Evolutionary conservation across 1,140 invertebrate genomes (phyloP).

Genomic region (Pseudomyrmex concolor): DNA sequence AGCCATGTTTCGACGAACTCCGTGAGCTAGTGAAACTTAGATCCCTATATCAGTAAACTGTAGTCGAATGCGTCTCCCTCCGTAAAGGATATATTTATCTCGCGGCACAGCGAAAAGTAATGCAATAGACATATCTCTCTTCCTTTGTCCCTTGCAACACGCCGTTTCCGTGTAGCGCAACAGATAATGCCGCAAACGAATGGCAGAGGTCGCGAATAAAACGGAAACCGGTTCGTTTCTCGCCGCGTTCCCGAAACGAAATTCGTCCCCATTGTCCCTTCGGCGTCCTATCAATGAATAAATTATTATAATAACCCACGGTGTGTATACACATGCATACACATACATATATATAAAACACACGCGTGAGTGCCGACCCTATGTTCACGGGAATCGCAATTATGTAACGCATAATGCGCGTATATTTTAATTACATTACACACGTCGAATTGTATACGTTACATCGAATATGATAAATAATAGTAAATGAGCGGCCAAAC

Average conservation of each 20-base stretch:
- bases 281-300: slow-evolving; percentile 30
- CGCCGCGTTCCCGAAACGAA: background rate
- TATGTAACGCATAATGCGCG: slow-evolving; percentile 30
- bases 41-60: slow-evolving; percentile 19
- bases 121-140: slow-evolving; percentile 13
- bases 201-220: slow-evolving; percentile 26
- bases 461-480: slow-evolving; percentile 23
- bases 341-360: too few species aligned
- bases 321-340: background rate
- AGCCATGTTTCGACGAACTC: slow-evolving; percentile 66
- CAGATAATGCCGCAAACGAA: slow-evolving; percentile 37
- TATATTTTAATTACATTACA: slow-evolving; percentile 32
- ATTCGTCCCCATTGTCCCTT: background rate
- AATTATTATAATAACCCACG: slow-evolving; percentile 37
- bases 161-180: slow-evolving; percentile 26
- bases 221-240: slow-evolving; percentile 6
- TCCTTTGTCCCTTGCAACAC: background rate
- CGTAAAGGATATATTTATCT: slow-evolving; percentile 44
- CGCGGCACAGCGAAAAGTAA: background rate
- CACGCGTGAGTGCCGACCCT: background rate
- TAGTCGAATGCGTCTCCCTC: slow-evolving; percentile 46
- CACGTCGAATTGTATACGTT: slow-evolving; percentile 45
- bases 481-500: background rate
- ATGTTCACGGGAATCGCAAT: slow-evolving; percentile 23
- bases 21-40: slow-evolving; percentile 49